phyloP scores from a whole-genome alignment of 2,113 vertebrate genomes.

The Lepus europaeus region DNA sequence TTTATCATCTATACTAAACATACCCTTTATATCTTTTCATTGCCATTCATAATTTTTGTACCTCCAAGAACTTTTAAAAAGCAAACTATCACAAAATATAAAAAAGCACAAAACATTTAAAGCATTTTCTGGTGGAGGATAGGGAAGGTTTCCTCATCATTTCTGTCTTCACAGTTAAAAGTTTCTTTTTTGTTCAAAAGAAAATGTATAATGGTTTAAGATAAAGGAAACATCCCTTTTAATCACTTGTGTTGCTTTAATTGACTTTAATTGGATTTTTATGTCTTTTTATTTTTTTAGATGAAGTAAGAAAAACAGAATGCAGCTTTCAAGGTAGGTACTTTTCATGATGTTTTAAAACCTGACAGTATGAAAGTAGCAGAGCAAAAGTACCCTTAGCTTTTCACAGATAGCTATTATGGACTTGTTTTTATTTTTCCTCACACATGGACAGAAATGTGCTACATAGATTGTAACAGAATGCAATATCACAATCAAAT shows the following conservation, averaged over 20 bases:
- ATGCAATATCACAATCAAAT: background rate
- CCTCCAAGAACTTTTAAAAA: constrained; percentile 9
- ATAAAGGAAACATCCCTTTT: background rate
- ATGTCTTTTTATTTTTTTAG: constrained; percentile 60
- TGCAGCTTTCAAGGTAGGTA: constrained; percentile 79
- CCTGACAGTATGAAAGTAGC: background rate
- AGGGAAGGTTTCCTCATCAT: background rate
- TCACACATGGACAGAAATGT: constrained; percentile 13
- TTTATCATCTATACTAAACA: constrained; percentile 60
- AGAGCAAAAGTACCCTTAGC: background rate
- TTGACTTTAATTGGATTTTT: constrained; percentile 56
- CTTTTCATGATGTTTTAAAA: constrained; percentile 52
- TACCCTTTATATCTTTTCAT: background rate
- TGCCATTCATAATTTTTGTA: background rate
- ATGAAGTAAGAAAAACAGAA: constrained; percentile 71
- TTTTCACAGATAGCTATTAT: constrained; percentile 30
- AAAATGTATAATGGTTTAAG: constrained; percentile 12
- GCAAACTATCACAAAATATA: constrained; percentile 12
- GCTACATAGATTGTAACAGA: background rate
- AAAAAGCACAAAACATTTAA: background rate
- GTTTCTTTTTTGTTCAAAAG: constrained; percentile 27
- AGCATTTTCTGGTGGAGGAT: background rate
- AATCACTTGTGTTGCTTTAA: background rate
- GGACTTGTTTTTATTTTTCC: constrained; percentile 40
- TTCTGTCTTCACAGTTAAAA: constrained; percentile 40